phyloP scores from a whole-genome alignment of 1,140 invertebrate species.

The Acromyrmex heyeri region DNA sequence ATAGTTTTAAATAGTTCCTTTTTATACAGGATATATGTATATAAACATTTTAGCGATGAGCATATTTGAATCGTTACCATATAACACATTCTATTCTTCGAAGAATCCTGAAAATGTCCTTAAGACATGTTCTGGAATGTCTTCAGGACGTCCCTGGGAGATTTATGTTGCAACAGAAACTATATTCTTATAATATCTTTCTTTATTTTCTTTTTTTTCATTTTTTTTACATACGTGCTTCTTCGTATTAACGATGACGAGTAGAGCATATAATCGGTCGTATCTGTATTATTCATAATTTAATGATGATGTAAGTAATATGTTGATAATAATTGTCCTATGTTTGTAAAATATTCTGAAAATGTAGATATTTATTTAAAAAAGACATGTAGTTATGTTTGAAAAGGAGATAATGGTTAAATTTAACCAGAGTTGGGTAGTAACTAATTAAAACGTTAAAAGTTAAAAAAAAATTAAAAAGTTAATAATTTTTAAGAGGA shows the following conservation, averaged over 20 bases:
- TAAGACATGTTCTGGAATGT: too few relatives aligned
- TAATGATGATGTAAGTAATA: constrained; percentile 51
- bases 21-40: too few relatives aligned
- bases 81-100: too few relatives aligned
- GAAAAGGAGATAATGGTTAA: not conserved
- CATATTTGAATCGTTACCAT: constrained; percentile 60
- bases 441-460: too few relatives aligned
- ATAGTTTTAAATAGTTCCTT: too few relatives aligned
- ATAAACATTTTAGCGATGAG: constrained; percentile 67
- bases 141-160: too few relatives aligned
- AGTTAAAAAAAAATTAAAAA: too few relatives aligned
- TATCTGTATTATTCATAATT: constrained; percentile 60
- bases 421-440: too few relatives aligned
- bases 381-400: not conserved
- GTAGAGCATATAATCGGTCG: constrained; percentile 44
- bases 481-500: too few relatives aligned
- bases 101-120: too few relatives aligned
- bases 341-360: not conserved
- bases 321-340: too few relatives aligned
- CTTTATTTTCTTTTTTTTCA: constrained; percentile 64
- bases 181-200: constrained; percentile 42
- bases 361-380: not conserved
- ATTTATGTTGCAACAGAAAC: too few relatives aligned
- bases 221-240: constrained; percentile 45
- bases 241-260: constrained; percentile 44